These are phyloP conservation scores for Phengaris arion DNA, from an alignment of 2,888 invertebrate species.

Conservation along the genomic window DNA sequence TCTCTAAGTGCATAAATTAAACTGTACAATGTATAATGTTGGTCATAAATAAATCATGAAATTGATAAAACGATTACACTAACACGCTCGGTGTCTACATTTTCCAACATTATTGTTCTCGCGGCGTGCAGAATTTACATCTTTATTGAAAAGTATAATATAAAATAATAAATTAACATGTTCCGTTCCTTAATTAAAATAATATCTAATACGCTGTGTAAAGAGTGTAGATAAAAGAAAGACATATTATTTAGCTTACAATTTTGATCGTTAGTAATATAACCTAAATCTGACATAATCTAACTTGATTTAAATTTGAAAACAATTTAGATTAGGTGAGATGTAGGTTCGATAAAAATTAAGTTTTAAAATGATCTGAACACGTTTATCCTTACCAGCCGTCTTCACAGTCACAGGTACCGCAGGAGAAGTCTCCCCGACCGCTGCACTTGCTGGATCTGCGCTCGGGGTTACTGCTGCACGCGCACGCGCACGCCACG, in stretches of 20 bases:
- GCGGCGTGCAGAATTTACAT: not conserved
- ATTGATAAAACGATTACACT: slow-evolving; percentile 13
- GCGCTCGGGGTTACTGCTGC: slow-evolving; percentile 50
- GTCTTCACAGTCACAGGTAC: slow-evolving; percentile 79
- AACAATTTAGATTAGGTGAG: too few species aligned
- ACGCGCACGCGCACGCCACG: slow-evolving; percentile 63
- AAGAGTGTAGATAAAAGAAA: too few species aligned
- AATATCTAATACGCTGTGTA: too few species aligned
- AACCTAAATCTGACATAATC: too few species aligned
- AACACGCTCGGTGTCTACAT: slow-evolving; percentile 2
- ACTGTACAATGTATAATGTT: not conserved
- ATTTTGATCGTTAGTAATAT: too few species aligned
- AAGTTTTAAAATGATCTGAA: too few species aligned
- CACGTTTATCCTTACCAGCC: slow-evolving; percentile 55
- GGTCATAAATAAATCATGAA: slow-evolving; percentile 12
- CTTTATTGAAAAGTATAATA: too few species aligned
- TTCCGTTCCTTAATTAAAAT: too few species aligned
- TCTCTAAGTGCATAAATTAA: not conserved
- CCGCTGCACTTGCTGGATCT: slow-evolving; percentile 63
- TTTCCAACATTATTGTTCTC: slow-evolving; percentile 5
- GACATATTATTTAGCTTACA: too few species aligned
- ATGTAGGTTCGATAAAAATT: too few species aligned
- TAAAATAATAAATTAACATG: too few species aligned
- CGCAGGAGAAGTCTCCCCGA: slow-evolving; percentile 80
- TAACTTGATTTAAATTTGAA: too few species aligned